Conservation (phyloP, 1,140 invertebrate species). For the Zaprionus lachaisei region DNA sequence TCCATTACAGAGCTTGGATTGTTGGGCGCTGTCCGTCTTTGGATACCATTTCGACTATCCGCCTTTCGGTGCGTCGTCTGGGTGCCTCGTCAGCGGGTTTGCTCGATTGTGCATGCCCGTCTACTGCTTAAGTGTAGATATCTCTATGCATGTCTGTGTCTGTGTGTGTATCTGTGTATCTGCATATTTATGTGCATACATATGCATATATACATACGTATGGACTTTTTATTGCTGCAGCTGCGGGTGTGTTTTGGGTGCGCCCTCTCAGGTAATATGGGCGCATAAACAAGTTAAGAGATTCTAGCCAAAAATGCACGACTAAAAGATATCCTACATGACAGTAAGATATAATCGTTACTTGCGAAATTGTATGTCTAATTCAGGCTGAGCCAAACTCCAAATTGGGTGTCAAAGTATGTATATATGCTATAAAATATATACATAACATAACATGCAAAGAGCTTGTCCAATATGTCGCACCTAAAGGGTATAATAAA, state of each 20-base stretch:
- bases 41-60: slow-evolving; percentile 52
- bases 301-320: slow-evolving; percentile 22
- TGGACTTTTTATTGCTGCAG: slow-evolving; percentile 70
- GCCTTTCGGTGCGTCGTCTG: slow-evolving; percentile 68
- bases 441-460: neutral
- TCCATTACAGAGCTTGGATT: slow-evolving; percentile 44
- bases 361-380: neutral
- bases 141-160: slow-evolving; percentile 2
- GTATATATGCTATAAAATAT: neutral
- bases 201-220: slow-evolving; percentile 51
- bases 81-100: slow-evolving; percentile 20
- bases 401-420: neutral
- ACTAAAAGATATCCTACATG: slow-evolving; percentile 17
- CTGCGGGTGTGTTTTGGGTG: slow-evolving; percentile 78
- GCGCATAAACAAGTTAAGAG: slow-evolving; percentile 50
- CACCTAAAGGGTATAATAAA: neutral
- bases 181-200: slow-evolving; percentile 52
- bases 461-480: neutral
- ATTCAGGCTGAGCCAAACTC: neutral
- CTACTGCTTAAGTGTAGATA: slow-evolving; percentile 21
- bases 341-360: neutral
- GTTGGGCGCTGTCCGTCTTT: slow-evolving; percentile 67
- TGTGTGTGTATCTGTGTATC: slow-evolving; percentile 34
- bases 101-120: slow-evolving; percentile 23
- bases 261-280: slow-evolving; percentile 66